phyloP scores from a whole-genome alignment of 2,113 vertebrate species.

The Barnardius zonarius region DNA sequence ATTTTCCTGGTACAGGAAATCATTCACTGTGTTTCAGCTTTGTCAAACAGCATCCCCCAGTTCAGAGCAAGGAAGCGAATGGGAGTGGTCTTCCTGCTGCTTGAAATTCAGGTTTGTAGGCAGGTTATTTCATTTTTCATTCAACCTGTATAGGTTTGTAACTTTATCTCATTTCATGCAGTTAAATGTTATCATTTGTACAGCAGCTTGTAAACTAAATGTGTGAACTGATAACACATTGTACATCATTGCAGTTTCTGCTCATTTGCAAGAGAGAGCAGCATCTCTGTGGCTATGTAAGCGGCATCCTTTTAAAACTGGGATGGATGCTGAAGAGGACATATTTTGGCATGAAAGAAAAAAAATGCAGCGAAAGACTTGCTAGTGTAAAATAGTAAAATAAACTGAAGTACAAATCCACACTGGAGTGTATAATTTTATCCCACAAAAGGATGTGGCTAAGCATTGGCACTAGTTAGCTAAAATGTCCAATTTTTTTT shows the following conservation, averaged over 20 bases:
- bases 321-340: neutral
- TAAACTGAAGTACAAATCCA: neutral
- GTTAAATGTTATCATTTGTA: neutral
- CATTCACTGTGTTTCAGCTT: neutral
- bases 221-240: neutral
- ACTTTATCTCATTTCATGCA: neutral
- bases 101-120: neutral
- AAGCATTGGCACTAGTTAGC: neutral
- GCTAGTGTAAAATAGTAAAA: neutral
- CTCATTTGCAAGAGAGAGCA: neutral
- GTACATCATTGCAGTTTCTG: neutral
- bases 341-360: neutral
- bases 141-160: neutral
- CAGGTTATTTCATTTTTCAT: neutral
- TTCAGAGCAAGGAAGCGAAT: neutral
- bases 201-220: neutral
- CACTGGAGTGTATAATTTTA: neutral
- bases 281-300: neutral
- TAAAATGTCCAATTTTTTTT: neutral
- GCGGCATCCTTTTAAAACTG: neutral
- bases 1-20: neutral
- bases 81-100: neutral
- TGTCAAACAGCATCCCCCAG: neutral
- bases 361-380: neutral
- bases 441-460: neutral